A percentile compares a stretch with the other conserved stretches of the same genome.
phyloP scores from a whole-genome alignment of 2,113 vertebrate species.

The Pollimyrus isidori region DNA sequence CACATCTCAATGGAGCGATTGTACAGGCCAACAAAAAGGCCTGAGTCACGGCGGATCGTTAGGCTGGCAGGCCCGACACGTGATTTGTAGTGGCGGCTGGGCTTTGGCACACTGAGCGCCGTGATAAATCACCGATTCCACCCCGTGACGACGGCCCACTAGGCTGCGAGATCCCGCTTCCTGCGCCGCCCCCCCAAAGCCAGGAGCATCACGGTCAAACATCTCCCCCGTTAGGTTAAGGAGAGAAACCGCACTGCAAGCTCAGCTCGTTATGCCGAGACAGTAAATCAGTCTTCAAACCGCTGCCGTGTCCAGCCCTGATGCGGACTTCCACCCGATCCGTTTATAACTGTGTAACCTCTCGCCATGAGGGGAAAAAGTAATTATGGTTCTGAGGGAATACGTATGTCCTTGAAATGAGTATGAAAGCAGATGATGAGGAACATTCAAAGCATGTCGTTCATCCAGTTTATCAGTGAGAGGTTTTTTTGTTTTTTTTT shows the following conservation, averaged over 20 bases:
- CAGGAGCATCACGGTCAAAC: conserved; percentile 31
- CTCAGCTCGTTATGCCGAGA: conserved; percentile 11
- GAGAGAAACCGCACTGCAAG: conserved; percentile 29
- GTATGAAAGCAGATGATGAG: background rate
- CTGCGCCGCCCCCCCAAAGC: conserved; percentile 25
- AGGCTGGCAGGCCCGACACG: background rate
- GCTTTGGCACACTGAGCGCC: background rate
- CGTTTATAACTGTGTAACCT: conserved; percentile 13
- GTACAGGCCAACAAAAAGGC: background rate
- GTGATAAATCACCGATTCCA: conserved; percentile 25
- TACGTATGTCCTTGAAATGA: background rate
- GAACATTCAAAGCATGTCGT: background rate
- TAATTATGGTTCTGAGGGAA: conserved; percentile 27
- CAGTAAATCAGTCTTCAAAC: conserved; percentile 38
- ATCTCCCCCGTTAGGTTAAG: conserved; percentile 36
- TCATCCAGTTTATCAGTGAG: conserved; percentile 3
- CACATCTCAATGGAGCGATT: background rate
- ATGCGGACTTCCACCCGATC: conserved; percentile 30
- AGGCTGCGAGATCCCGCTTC: conserved; percentile 34
- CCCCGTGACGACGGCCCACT: conserved; percentile 35
- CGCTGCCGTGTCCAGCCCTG: conserved; percentile 12
- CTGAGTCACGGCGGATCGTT: conserved; percentile 4
- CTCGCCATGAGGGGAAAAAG: background rate
- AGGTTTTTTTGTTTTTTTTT: conserved; percentile 7
- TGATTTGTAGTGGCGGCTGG: conserved; percentile 16